Evolutionary conservation across 2,113 vertebrate genomes (phyloP).

Genomic region (Sphaerodactylus townsendi): DNA sequence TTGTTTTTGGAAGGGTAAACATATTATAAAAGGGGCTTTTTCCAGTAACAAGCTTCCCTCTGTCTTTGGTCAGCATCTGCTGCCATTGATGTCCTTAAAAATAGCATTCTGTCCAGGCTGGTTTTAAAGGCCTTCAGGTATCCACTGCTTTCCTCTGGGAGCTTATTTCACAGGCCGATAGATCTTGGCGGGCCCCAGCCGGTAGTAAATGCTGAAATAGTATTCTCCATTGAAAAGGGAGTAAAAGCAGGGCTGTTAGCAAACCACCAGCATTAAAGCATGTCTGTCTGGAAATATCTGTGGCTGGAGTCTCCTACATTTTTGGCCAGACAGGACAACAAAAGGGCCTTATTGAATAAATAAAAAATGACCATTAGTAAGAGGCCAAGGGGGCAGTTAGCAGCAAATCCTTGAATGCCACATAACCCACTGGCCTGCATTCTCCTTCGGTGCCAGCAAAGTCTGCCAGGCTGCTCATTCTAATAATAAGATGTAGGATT

Average conservation of each 20-base stretch:
- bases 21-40: slow-evolving; percentile 23
- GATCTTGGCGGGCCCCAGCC: slow-evolving; percentile 2
- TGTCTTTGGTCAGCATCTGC: slow-evolving; percentile 15
- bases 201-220: background rate
- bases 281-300: background rate
- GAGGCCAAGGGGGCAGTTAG: background rate
- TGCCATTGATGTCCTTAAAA: background rate
- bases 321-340: slow-evolving; percentile 1
- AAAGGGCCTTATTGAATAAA: background rate
- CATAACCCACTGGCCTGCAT: slow-evolving; percentile 11
- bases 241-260: slow-evolving; percentile 14
- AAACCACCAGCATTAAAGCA: background rate
- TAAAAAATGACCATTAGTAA: background rate
- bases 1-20: slow-evolving; percentile 36
- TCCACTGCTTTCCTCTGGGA: background rate
- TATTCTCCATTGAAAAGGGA: background rate
- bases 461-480: background rate
- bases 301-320: background rate
- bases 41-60: background rate
- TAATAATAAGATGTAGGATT: background rate
- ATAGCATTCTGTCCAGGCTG: slow-evolving; percentile 6
- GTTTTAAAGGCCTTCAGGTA: slow-evolving; percentile 18
- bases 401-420: background rate
- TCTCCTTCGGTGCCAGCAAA: background rate
- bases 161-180: background rate